Evolutionary conservation across 2,888 invertebrate species (phyloP).

Genomic region (Anorthoa munda): DNA sequence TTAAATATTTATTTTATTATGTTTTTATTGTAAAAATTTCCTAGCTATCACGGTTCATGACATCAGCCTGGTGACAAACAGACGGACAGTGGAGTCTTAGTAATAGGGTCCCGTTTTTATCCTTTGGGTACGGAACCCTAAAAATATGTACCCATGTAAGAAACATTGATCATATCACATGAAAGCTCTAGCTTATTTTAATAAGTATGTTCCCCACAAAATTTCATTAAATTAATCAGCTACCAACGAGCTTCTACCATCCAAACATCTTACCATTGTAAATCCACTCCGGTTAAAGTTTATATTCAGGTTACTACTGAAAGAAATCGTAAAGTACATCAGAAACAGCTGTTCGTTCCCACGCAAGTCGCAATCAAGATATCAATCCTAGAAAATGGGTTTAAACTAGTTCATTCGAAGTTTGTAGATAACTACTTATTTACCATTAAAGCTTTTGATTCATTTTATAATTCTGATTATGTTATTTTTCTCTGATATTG

Average conservation of each 20-base stretch:
- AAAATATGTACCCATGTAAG: too few species aligned
- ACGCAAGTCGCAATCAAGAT: conserved; percentile 61
- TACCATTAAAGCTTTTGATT: conserved; percentile 3
- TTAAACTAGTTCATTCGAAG: conserved; percentile 44
- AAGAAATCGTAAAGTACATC: conserved; percentile 59
- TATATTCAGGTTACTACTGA: conserved; percentile 19
- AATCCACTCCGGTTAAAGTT: conserved; percentile 33
- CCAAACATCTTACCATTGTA: background rate
- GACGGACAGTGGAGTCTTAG: too few species aligned
- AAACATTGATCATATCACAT: background rate
- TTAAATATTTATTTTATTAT: too few species aligned
- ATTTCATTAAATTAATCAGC: background rate
- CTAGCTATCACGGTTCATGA: too few species aligned
- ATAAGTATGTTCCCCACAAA: too few species aligned
- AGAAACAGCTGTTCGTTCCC: conserved; percentile 52
- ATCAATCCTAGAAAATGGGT: conserved; percentile 62
- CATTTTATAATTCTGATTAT: background rate
- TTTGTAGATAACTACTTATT: conserved; percentile 9
- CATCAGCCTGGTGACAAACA: too few species aligned
- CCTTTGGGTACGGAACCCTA: too few species aligned
- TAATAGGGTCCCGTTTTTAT: too few species aligned
- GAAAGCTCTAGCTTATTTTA: background rate
- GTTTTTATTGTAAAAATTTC: too few species aligned
- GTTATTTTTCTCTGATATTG: background rate
- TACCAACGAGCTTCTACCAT: background rate